phyloP scores from a whole-genome alignment of 2,888 invertebrate genomes.

The Nemapogon koenigi region DNA sequence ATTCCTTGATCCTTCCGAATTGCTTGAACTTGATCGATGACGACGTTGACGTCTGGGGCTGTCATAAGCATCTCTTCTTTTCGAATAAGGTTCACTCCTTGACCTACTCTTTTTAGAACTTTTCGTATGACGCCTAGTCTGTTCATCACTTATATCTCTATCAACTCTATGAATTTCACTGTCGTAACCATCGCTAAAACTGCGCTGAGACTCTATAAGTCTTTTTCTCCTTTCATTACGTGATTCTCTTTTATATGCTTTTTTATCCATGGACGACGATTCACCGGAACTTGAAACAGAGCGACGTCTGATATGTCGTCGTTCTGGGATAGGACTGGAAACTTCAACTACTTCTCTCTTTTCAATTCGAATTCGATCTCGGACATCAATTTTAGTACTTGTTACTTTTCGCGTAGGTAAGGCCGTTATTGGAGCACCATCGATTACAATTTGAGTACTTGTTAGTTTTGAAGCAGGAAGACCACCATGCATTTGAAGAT shows the following conservation, averaged over 20 bases:
- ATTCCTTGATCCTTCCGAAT: conserved; percentile 38
- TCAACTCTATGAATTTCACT: conserved; percentile 38
- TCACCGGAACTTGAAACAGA: conserved; percentile 39
- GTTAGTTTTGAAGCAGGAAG: conserved; percentile 77
- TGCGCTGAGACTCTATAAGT: conserved; percentile 40
- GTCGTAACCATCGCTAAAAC: conserved; percentile 60
- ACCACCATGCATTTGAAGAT: conserved; percentile 89
- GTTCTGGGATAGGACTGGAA: conserved; percentile 43
- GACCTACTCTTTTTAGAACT: conserved; percentile 46
- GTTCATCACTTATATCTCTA: conserved; percentile 22
- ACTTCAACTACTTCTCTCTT: conserved; percentile 56
- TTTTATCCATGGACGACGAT: conserved; percentile 53
- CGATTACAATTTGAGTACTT: conserved; percentile 50
- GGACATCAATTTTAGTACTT: conserved; percentile 58
- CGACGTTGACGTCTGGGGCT: conserved; percentile 32
- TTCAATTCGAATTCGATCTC: conserved; percentile 56
- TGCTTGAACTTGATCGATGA: conserved; percentile 38
- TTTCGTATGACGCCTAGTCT: conserved; percentile 30
- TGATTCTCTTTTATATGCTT: conserved; percentile 26
- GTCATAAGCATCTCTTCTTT: conserved; percentile 29
- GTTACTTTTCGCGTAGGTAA: conserved; percentile 54
- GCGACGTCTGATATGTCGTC: conserved; percentile 29
- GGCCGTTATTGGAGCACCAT: conserved; percentile 46
- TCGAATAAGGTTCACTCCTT: conserved; percentile 48
- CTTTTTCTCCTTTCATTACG: conserved; percentile 39